phyloP scores from a whole-genome alignment of 2,888 invertebrate genomes.

The Athalia circularis region DNA sequence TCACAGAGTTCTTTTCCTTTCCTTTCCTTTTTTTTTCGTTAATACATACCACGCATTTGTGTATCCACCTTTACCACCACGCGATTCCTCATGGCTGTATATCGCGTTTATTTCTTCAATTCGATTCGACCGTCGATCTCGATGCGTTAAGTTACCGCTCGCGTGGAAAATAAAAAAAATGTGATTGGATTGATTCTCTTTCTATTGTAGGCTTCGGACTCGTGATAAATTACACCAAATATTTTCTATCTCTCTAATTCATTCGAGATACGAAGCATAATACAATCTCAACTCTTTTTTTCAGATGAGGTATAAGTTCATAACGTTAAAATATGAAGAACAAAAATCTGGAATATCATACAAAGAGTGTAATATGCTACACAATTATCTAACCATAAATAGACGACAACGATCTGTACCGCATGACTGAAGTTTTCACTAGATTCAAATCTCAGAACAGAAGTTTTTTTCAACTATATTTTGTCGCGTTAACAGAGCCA shows the following conservation, averaged over 20 bases:
- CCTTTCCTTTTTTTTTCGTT: neutral
- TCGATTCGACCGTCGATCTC: neutral
- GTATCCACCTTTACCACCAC: neutral
- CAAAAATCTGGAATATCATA: no score
- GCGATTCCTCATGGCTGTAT: neutral
- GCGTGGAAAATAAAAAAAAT: constrained; percentile 51
- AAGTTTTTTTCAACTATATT: neutral
- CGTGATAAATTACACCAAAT: constrained; percentile 60
- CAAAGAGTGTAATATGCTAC: no score
- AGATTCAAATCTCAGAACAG: neutral
- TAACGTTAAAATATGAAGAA: no score
- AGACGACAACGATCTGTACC: no score
- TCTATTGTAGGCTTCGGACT: neutral
- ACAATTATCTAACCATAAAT: no score
- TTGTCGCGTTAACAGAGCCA: neutral
- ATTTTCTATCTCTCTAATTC: neutral
- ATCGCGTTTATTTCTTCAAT: neutral
- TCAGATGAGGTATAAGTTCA: no score
- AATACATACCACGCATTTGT: neutral
- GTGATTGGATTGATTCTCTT: constrained; percentile 65
- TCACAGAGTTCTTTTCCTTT: constrained; percentile 50
- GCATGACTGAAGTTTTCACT: no score
- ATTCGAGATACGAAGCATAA: neutral
- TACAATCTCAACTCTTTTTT: no score
- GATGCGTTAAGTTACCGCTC: no score